Percentiles rank a stretch among this genome's conserved stretches.
These are phyloP conservation scores for Pseudopleuronectes americanus DNA, from an alignment of 2,797 vertebrate species.

Conservation along the genomic window DNA sequence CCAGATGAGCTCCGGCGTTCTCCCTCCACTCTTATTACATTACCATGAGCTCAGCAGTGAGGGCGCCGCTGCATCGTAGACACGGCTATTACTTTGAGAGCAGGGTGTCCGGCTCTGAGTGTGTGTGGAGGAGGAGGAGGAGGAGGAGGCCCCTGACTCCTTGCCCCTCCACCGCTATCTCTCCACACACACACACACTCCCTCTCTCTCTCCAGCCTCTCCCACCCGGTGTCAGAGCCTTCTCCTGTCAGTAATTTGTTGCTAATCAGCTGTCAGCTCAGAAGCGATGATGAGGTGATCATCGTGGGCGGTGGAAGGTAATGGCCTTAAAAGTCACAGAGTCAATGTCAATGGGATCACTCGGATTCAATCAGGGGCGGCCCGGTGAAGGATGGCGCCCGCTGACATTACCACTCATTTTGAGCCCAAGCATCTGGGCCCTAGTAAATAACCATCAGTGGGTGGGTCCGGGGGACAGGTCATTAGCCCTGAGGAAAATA, in stretches of 20 bases:
- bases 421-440: conserved; percentile 99
- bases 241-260: conserved; percentile 93
- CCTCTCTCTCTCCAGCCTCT: conserved; percentile 31
- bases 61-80: conserved; percentile 41
- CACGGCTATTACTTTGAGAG: conserved; percentile 63
- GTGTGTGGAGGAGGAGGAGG: conserved; percentile 26
- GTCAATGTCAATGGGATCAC: conserved; percentile 99
- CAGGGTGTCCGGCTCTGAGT: conserved; percentile 20
- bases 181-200: conserved; percentile 25
- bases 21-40: conserved; percentile 64
- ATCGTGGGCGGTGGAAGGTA: conserved; percentile 91
- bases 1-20: conserved; percentile 34
- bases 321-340: conserved; percentile 99
- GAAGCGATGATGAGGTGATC: conserved; percentile 94
- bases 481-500: conserved; percentile 99
- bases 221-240: conserved; percentile 80
- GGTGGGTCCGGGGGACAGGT: conserved; percentile 99
- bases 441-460: conserved; percentile 99
- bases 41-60: conserved; percentile 54
- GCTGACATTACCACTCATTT: conserved; percentile 99
- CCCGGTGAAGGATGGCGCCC: conserved; percentile 93
- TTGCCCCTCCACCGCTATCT: neutral
- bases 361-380: conserved; percentile 95
- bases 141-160: conserved; percentile 47
- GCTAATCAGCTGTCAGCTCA: conserved; percentile 98